phyloP scores from a whole-genome alignment of 2,888 invertebrate species.

The Eupithecia subfuscata region DNA sequence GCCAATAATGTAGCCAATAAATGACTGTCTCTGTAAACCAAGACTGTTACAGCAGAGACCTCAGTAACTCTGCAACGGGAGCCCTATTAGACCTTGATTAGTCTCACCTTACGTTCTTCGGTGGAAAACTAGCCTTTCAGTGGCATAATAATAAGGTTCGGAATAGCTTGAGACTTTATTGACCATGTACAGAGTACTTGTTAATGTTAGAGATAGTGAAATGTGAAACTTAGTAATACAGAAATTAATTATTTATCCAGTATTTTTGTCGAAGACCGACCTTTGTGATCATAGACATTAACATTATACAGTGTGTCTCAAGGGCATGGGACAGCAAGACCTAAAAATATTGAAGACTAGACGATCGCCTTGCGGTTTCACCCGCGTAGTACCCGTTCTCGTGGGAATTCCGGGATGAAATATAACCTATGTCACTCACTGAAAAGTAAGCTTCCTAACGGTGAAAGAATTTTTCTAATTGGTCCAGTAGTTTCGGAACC shows the following conservation, averaged over 20 bases:
- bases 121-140: not conserved
- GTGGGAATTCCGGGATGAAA: no score
- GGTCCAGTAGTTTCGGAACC: no score
- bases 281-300: no score
- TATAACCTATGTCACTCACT: no score
- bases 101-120: not conserved
- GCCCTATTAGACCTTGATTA: not conserved
- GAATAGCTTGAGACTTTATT: conserved; percentile 1
- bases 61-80: conserved; percentile 5
- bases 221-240: not conserved
- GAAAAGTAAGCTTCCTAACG: no score
- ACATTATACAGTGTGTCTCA: no score
- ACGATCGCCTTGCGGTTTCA: no score
- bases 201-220: not conserved
- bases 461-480: no score
- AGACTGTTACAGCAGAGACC: not conserved
- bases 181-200: not conserved
- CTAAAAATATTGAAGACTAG: no score
- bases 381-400: no score
- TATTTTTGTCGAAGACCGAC: no score
- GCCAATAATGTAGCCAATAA: not conserved
- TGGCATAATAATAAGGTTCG: not conserved
- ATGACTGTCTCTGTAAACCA: not conserved
- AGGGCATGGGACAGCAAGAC: no score
- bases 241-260: not conserved